Percentiles rank a stretch among this genome's conserved stretches.
These are phyloP conservation scores for Andricus grossulariae DNA, from an alignment of 1,140 invertebrate genomes.

Conservation along the genomic window DNA sequence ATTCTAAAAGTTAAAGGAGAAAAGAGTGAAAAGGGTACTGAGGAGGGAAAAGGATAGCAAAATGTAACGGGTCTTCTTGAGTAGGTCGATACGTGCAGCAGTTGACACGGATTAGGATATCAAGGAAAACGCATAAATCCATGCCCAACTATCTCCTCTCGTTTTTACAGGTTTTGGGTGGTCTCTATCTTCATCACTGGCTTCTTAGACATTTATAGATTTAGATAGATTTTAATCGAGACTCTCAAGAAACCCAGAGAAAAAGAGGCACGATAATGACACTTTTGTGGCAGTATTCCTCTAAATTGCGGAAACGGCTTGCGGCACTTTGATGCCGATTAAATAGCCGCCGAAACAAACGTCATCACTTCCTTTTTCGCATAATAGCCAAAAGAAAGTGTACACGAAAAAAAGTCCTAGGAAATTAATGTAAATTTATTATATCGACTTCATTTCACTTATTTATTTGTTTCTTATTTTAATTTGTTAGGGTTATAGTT, in stretches of 20 bases:
- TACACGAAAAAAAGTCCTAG: background rate
- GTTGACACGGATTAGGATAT: slow-evolving; percentile 74
- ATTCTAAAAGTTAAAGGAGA: too few species aligned
- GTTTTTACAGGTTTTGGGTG: slow-evolving; percentile 34
- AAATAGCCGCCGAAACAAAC: slow-evolving; percentile 19
- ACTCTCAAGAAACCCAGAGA: background rate
- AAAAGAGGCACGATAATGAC: slow-evolving; percentile 17
- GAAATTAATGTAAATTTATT: background rate
- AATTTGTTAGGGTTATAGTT: too few species aligned
- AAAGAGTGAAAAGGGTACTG: slow-evolving; percentile 40
- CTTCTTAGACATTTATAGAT: slow-evolving; percentile 7
- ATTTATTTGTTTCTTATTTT: background rate
- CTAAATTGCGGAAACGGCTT: slow-evolving; percentile 12
- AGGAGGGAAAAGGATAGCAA: slow-evolving; percentile 51
- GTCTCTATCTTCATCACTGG: slow-evolving; percentile 32
- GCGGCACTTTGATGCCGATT: slow-evolving; percentile 27
- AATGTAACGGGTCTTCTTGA: slow-evolving; percentile 70
- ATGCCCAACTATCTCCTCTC: slow-evolving; percentile 37
- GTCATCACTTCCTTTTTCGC: slow-evolving; percentile 22
- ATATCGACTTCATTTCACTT: background rate
- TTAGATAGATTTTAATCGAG: background rate
- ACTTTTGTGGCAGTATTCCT: slow-evolving; percentile 17
- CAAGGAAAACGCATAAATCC: slow-evolving; percentile 59
- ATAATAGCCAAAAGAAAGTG: slow-evolving; percentile 11
- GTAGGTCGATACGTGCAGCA: slow-evolving; percentile 74